Evolutionary conservation across 2,888 invertebrate species (phyloP).

Genomic region (Tanytarsus gracilentus): DNA sequence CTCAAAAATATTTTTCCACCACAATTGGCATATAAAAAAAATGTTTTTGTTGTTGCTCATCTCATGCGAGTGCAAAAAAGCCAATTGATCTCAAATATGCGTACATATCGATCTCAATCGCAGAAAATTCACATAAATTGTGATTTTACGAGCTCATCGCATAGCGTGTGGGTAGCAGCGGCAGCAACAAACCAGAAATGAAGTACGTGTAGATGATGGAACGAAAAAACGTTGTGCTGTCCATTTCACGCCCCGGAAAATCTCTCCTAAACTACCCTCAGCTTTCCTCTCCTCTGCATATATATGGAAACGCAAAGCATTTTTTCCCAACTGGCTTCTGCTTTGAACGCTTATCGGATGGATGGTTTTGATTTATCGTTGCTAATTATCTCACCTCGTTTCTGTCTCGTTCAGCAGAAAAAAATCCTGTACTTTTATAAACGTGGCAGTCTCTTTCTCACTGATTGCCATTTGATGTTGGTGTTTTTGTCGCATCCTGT

Average conservation of each 20-base stretch:
- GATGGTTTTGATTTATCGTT: conserved; percentile 22
- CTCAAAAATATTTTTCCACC: not conserved
- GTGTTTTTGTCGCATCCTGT: conserved; percentile 18
- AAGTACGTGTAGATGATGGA: conserved; percentile 19
- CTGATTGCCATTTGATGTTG: conserved; percentile 25
- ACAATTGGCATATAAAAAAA: not conserved
- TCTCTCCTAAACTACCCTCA: not conserved
- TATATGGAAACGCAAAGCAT: conserved; percentile 1
- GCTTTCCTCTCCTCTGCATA: not conserved
- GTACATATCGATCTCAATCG: no score
- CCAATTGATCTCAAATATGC: conserved; percentile 7
- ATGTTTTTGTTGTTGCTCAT: not conserved
- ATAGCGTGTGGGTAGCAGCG: conserved; percentile 3
- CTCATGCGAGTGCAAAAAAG: not conserved
- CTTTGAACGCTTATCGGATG: conserved; percentile 23
- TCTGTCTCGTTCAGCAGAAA: conserved; percentile 3
- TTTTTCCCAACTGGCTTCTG: conserved; percentile 2
- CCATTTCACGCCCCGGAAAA: not conserved
- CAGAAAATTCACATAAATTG: conserved; percentile 18
- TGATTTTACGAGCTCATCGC: conserved; percentile 21
- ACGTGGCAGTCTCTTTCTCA: not conserved
- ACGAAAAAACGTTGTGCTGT: conserved; percentile 9
- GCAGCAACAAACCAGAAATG: conserved; percentile 12
- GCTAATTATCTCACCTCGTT: conserved; percentile 28
- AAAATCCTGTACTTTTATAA: conserved; percentile 6